Percentiles rank a stretch among this genome's conserved stretches.
These are phyloP conservation scores for Dryobota labecula DNA, from an alignment of 2,888 invertebrate species.

Conservation along the genomic window DNA sequence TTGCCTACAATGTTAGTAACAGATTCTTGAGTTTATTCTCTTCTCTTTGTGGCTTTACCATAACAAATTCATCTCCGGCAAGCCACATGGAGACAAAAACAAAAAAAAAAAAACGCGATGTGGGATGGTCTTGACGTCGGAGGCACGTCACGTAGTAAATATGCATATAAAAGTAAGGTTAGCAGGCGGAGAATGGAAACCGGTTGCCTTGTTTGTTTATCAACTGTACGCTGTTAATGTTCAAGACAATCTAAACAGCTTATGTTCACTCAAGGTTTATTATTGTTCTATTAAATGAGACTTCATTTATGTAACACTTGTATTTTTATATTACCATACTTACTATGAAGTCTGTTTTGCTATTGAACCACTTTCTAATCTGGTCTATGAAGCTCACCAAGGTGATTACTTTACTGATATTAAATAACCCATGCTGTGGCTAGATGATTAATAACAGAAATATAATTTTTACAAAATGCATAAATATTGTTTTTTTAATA, in stretches of 20 bases:
- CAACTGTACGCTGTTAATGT: slow-evolving; percentile 33
- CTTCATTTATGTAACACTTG: slow-evolving; percentile 16
- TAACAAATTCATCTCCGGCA: slow-evolving; percentile 18
- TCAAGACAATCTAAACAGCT: slow-evolving; percentile 42
- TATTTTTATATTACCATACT: slow-evolving; percentile 1
- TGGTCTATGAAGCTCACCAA: slow-evolving; percentile 24
- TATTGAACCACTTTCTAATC: slow-evolving; percentile 41
- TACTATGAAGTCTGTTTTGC: neutral
- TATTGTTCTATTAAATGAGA: slow-evolving; percentile 14
- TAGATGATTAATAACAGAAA: neutral
- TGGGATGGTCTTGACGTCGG: slow-evolving; percentile 36
- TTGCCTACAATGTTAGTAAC: too few relatives aligned
- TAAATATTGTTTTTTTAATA: neutral
- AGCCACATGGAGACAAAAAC: slow-evolving; percentile 37
- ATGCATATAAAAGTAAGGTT: slow-evolving; percentile 61
- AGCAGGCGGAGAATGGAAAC: slow-evolving; percentile 63
- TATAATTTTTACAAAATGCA: neutral
- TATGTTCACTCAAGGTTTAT: slow-evolving; percentile 44
- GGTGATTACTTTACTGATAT: slow-evolving; percentile 31
- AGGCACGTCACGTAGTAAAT: slow-evolving; percentile 46
- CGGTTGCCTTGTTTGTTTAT: slow-evolving; percentile 60
- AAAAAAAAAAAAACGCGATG: slow-evolving; percentile 35
- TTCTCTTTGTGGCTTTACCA: slow-evolving; percentile 4
- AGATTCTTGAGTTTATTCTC: neutral
- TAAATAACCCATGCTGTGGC: slow-evolving; percentile 5